Evolutionary conservation across 30 jellyfish, hydroid and myxozoan genomes (phyloP).

Genomic region (Hydractinia symbiolongicarpus): DNA sequence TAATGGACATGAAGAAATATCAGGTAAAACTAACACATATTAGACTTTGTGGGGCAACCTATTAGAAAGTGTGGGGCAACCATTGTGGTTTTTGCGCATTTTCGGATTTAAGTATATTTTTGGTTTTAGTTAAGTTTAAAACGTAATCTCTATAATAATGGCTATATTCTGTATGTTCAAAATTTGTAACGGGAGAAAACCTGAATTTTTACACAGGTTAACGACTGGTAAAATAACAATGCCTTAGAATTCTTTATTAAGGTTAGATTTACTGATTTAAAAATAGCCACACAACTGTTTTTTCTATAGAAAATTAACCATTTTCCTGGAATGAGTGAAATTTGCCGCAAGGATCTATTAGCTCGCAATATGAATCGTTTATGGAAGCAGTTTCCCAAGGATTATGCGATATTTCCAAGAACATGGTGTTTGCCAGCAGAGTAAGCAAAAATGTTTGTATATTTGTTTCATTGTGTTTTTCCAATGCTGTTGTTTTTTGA

Average conservation of each 20-base stretch:
- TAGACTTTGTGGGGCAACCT: too few relatives aligned
- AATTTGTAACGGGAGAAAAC: too few relatives aligned
- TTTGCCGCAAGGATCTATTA: conserved; percentile 80
- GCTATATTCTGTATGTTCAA: too few relatives aligned
- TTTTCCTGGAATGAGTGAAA: conserved; percentile 99
- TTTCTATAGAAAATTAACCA: conserved; percentile 77
- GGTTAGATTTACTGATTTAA: not conserved
- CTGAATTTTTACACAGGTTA: too few relatives aligned
- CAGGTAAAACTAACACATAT: conserved; percentile 40
- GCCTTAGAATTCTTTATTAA: too few relatives aligned
- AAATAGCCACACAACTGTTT: not conserved
- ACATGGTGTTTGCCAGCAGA: conserved; percentile 99
- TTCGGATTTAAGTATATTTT: too few relatives aligned
- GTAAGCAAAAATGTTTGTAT: conserved; percentile 33
- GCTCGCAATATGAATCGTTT: conserved; percentile 94
- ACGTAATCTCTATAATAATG: too few relatives aligned
- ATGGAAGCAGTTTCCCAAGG: conserved; percentile 96
- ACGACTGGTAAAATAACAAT: too few relatives aligned
- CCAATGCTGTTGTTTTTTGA: not conserved
- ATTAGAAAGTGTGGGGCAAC: too few relatives aligned
- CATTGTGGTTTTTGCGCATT: too few relatives aligned
- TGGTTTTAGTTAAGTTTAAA: too few relatives aligned
- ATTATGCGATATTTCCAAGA: conserved; percentile 82
- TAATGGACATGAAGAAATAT: conserved; percentile 81
- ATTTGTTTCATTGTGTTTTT: too few relatives aligned